Percentiles rank a stretch among this genome's conserved stretches.
Conservation (phyloP, 2,113 vertebrate genomes). For the Tragulus kanchil region DNA sequence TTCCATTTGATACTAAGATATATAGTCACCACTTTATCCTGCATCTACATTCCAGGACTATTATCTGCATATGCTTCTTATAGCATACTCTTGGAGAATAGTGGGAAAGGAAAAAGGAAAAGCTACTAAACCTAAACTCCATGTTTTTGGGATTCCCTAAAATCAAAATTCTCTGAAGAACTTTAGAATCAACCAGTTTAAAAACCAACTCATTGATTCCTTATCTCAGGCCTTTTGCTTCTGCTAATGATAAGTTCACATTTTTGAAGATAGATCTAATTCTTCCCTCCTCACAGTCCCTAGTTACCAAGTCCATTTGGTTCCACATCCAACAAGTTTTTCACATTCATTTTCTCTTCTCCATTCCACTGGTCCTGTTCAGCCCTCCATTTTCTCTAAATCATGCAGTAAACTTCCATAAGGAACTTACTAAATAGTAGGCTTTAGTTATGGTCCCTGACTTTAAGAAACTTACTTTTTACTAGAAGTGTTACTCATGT, state of each 20-base stretch:
- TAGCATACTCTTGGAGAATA: background rate
- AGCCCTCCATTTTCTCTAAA: background rate
- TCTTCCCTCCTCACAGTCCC: background rate
- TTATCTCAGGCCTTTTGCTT: background rate
- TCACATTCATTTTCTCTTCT: background rate
- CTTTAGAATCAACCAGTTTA: background rate
- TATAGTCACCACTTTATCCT: background rate
- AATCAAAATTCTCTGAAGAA: conserved; percentile 29
- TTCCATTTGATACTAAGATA: background rate
- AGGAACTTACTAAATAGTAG: background rate
- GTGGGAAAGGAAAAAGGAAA: too few relatives aligned
- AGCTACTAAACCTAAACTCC: too few relatives aligned
- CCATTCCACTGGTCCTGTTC: background rate
- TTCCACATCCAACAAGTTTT: background rate
- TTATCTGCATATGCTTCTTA: background rate
- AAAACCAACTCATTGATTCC: conserved; percentile 10
- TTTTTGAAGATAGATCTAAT: background rate
- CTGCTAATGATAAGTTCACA: background rate
- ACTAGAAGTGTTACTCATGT: background rate
- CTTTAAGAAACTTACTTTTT: background rate
- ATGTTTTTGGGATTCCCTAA: too few relatives aligned
- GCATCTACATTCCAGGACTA: background rate
- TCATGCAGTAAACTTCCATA: background rate
- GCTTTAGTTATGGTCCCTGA: background rate
- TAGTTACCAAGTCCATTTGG: background rate